Base-by-base conservation (phyloP, 2,797 vertebrate genomes). In the Apogon hyalosoma region DNA sequence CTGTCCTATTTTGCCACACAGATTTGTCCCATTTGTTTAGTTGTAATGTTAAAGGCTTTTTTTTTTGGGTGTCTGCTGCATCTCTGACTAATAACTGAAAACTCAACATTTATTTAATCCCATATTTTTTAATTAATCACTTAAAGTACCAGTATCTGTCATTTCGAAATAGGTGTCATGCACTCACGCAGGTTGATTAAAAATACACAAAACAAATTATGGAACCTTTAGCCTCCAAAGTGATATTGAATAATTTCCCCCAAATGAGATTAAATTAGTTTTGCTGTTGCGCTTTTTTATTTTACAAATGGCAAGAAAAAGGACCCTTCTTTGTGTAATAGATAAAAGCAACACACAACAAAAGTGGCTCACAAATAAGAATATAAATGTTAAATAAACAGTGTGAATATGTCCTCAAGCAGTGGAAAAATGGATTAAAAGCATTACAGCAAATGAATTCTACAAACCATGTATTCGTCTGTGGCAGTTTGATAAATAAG, bases 1-100 rank as follows among this genome's bases (percentile, higher is more conserved):
- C 74, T 69, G 69, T 62, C 61, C 58, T 49, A 28, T 46, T 77
- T 71, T 68, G 61, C 21, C 24, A 15, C 11, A 1, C 4, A 70
- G 14, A 59, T 65, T 12, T 55, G 41, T 1, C 12, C 28, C 7
- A n/a, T 68, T 71, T 79, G 52, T 79, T 74, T 67, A 33, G 12
- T 16, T 45, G 15, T 21, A 41, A 51, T 53, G n/a, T n/a, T n/a
- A n/a, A n/a, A n/a, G n/a, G n/a, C 11, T 38, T 38, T 38, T 38
- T 38, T 38, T 38, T n/a, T n/a, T 2, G 21, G 21, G 21, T 24
- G n/a, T 24, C 21, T 24, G 21, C 21, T 24, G 21, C 21, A 24
- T 24, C 21, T 24, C 21, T n/a, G n/a, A n/a, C n/a, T 24, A 24
- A 12, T 4, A 16, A 36, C 8, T 24, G 6, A 68, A 40, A 47